These are phyloP conservation scores for Augochlora pura DNA, from an alignment of 1,140 invertebrate genomes.

Conservation along the genomic window DNA sequence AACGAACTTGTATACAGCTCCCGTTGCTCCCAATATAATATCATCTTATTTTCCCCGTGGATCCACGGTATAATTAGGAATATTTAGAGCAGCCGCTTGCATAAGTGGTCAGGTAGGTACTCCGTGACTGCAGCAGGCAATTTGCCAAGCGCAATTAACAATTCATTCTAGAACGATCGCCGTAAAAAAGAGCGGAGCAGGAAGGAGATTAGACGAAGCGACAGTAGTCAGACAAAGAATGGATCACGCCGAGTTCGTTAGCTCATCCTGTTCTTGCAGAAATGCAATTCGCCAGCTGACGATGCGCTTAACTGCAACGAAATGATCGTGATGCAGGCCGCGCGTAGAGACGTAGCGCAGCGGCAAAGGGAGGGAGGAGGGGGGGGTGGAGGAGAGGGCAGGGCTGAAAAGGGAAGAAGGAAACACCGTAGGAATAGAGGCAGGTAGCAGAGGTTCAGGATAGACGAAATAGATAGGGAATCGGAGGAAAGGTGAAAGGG, in stretches of 20 bases:
- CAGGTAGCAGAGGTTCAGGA: neutral
- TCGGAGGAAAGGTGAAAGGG: neutral
- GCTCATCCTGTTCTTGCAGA: constrained; percentile 53
- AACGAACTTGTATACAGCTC: no score
- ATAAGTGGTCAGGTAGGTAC: no score
- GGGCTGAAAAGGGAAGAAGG: neutral
- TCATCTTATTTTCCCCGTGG: no score
- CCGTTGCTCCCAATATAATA: no score
- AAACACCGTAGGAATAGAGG: constrained; percentile 18
- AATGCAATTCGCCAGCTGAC: constrained; percentile 74
- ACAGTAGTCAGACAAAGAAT: constrained; percentile 2
- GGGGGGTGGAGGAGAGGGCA: neutral
- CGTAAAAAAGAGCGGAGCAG: constrained; percentile 21
- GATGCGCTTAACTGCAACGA: constrained; percentile 68
- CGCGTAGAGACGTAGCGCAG: constrained; percentile 7
- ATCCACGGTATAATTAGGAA: no score
- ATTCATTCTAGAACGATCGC: constrained; percentile 42
- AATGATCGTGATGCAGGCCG: constrained; percentile 53
- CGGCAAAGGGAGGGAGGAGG: no score
- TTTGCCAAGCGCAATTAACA: constrained; percentile 31
- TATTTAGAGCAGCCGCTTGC: no score
- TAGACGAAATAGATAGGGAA: constrained; percentile 10
- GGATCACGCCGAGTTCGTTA: constrained; percentile 55
- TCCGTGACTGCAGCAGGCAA: neutral
- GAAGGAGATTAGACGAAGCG: neutral